Conservation (phyloP, 2,797 vertebrate species). For the Anomalospiza imberbis region DNA sequence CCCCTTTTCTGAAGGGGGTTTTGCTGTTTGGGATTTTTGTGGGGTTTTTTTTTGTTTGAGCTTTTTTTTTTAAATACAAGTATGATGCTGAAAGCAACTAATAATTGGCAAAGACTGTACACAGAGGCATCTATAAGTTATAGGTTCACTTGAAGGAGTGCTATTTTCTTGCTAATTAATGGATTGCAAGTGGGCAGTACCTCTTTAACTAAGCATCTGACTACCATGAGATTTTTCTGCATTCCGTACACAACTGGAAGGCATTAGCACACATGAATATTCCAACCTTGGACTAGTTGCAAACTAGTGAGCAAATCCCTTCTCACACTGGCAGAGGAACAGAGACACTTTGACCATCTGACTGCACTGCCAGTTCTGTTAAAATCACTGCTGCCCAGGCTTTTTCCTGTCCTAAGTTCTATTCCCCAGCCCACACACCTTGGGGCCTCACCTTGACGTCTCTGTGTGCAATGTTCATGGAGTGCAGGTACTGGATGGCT, state of each 20-base stretch:
- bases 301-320: not conserved
- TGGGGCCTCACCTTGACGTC: constrained; percentile 89
- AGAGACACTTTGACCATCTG: not conserved
- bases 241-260: not conserved
- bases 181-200: not conserved
- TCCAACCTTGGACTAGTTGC: not conserved
- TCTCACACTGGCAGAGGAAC: not conserved
- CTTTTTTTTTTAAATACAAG: not conserved
- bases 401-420: not conserved
- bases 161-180: not conserved
- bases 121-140: not conserved
- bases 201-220: not conserved
- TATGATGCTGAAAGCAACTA: not conserved
- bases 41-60: fast-evolving
- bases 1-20: not conserved
- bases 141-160: not conserved
- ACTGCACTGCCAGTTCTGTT: not conserved
- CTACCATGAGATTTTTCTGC: not conserved
- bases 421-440: not conserved
- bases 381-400: not conserved
- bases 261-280: not conserved
- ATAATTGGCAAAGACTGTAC: not conserved
- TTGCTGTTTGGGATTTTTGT: not conserved
- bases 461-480: constrained; percentile 91
- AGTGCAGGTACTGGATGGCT: constrained; percentile 91